Conservation (phyloP, 2,113 vertebrate species). For the Loxodonta africana region DNA sequence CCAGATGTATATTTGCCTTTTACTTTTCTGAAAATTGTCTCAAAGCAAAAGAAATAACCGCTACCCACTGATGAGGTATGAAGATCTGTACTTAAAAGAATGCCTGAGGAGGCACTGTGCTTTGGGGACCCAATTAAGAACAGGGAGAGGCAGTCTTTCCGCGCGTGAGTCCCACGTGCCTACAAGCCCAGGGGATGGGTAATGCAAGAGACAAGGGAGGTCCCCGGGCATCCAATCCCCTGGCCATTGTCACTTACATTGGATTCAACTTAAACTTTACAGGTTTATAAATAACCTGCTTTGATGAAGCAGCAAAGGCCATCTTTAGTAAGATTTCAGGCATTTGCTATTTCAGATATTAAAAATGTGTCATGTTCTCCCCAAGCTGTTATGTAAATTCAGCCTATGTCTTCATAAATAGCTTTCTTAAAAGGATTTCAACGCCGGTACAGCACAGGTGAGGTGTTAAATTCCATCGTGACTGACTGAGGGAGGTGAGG, state of each 20-base stretch:
- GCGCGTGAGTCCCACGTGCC: background rate
- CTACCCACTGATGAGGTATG: constrained; percentile 50
- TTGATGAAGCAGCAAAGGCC: constrained; percentile 26
- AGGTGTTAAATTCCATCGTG: background rate
- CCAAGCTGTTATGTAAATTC: constrained; percentile 37
- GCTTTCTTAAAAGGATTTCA: background rate
- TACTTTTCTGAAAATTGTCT: constrained; percentile 60
- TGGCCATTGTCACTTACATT: background rate
- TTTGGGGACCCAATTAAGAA: constrained; percentile 77
- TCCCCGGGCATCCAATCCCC: fast-evolving
- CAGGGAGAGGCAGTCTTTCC: constrained; percentile 64
- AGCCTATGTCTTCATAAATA: background rate
- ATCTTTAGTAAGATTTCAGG: background rate
- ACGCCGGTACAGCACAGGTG: background rate
- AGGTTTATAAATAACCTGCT: background rate
- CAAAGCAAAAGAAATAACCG: constrained; percentile 69
- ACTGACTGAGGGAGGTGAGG: background rate
- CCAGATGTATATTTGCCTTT: background rate
- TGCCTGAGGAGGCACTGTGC: constrained; percentile 32
- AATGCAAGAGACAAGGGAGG: background rate
- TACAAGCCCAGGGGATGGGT: background rate
- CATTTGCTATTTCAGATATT: constrained; percentile 45
- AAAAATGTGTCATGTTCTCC: constrained; percentile 54
- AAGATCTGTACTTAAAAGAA: constrained; percentile 67
- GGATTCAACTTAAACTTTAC: constrained; percentile 30